Evolutionary conservation across 2,888 invertebrate species (phyloP).

Genomic region (Drosophila mayaguana): DNA sequence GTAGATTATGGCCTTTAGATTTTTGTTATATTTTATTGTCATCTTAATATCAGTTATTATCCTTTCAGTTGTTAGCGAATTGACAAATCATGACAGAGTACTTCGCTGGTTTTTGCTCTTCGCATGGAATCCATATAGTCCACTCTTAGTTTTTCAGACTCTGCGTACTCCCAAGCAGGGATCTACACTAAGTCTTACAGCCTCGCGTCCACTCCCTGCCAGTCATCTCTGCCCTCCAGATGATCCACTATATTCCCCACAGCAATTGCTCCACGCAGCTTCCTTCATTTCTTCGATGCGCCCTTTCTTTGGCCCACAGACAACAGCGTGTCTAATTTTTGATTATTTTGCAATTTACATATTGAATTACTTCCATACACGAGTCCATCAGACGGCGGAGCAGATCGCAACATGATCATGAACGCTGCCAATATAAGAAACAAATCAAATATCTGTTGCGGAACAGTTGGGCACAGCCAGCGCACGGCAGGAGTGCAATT

Average conservation of each 20-base stretch:
- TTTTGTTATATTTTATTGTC: neutral
- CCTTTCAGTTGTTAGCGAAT: too few relatives aligned
- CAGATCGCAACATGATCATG: slow-evolving; percentile 37
- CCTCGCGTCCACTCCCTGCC: neutral
- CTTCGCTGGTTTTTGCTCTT: neutral
- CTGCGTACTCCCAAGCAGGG: neutral
- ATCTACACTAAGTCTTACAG: neutral
- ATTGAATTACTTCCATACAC: slow-evolving; percentile 75
- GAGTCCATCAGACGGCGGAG: slow-evolving; percentile 29
- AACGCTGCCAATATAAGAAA: slow-evolving; percentile 34
- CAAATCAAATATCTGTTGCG: slow-evolving; percentile 44
- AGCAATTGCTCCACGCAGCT: slow-evolving; percentile 12
- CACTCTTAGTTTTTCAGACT: too few relatives aligned
- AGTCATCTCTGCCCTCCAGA: too few relatives aligned
- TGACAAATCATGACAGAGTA: neutral
- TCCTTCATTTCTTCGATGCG: neutral
- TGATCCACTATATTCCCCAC: neutral
- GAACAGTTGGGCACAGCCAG: slow-evolving; percentile 10
- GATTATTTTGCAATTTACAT: slow-evolving; percentile 82
- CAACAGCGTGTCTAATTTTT: slow-evolving; percentile 78
- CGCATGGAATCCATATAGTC: neutral
- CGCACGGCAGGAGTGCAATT: slow-evolving; percentile 63
- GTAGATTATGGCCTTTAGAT: neutral
- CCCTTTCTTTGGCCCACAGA: slow-evolving; percentile 11
- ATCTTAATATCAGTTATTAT: neutral